These are phyloP conservation scores for Dendrolimus kikuchii DNA, from an alignment of 1,140 invertebrate genomes.

Conservation along the genomic window DNA sequence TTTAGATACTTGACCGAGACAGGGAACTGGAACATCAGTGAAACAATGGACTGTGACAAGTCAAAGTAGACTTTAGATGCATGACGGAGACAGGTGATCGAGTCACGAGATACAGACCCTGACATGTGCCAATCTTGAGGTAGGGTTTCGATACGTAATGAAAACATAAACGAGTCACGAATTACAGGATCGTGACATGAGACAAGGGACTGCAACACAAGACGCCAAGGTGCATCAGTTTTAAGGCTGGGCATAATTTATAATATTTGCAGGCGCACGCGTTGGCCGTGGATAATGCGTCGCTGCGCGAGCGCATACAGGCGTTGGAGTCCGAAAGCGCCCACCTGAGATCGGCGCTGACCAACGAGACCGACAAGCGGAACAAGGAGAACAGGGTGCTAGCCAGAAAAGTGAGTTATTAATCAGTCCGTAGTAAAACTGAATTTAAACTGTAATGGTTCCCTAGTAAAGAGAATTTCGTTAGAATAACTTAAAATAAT, in stretches of 20 bases:
- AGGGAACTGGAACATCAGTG: too few relatives aligned
- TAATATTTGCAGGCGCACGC: constrained; percentile 45
- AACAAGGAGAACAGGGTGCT: constrained; percentile 45
- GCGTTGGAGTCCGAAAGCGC: constrained; percentile 24
- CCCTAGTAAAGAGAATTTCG: too few relatives aligned
- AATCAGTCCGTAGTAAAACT: background rate
- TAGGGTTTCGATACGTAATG: too few relatives aligned
- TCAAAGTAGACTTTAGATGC: too few relatives aligned
- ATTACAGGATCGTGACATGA: background rate
- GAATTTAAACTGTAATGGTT: too few relatives aligned
- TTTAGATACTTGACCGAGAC: too few relatives aligned
- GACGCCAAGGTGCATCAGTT: background rate
- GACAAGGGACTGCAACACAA: background rate
- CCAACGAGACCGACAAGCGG: constrained; percentile 29
- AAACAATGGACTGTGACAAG: too few relatives aligned
- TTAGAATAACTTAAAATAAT: too few relatives aligned
- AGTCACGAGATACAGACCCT: too few relatives aligned
- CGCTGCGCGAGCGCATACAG: constrained; percentile 36
- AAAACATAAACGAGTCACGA: too few relatives aligned
- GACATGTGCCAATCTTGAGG: too few relatives aligned
- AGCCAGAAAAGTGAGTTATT: constrained; percentile 42
- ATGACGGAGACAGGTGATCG: too few relatives aligned
- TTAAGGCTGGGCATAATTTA: background rate
- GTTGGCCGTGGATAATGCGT: constrained; percentile 48
- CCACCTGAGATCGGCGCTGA: constrained; percentile 18